Percentiles rank a stretch among this genome's conserved stretches.
Evolutionary conservation across 2,888 invertebrate species (phyloP).

Genomic region (Netelia fuscicornis): DNA sequence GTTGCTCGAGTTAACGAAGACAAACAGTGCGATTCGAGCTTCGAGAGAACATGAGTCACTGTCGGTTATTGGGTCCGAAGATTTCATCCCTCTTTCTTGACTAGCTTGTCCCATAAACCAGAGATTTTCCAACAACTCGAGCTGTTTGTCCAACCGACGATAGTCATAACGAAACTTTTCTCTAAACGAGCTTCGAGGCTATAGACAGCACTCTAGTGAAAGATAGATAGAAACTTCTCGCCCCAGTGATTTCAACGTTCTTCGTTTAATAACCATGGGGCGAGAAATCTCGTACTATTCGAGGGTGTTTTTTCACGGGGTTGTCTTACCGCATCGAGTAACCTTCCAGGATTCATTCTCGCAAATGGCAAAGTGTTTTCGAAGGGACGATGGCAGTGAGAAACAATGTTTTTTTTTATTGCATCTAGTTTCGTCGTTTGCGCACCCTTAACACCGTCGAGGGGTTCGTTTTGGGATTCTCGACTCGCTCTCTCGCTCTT

Average conservation of each 20-base stretch:
- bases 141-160: constrained; percentile 14
- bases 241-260: constrained; percentile 10
- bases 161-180: constrained; percentile 25
- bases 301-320: constrained; percentile 3
- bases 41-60: background rate
- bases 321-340: background rate
- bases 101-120: background rate
- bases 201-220: constrained; percentile 17
- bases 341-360: constrained; percentile 38
- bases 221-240: constrained; percentile 42
- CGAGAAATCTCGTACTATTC: background rate
- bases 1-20: background rate
- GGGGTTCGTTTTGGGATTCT: constrained; percentile 15
- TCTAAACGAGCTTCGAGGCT: constrained; percentile 20
- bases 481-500: constrained; percentile 9
- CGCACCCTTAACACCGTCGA: constrained; percentile 34
- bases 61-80: background rate
- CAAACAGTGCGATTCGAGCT: background rate
- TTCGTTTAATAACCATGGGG: constrained; percentile 46
- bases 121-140: background rate
- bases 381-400: constrained; percentile 18
- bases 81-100: background rate
- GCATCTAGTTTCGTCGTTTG: constrained; percentile 5
- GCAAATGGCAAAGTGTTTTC: constrained; percentile 58
- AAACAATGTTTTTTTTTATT: constrained; percentile 50